Evolutionary conservation across 2,888 invertebrate genomes (phyloP), one percentile per base, ranked within the genome.

Genomic region (Siphonodentalium dalli): DNA sequence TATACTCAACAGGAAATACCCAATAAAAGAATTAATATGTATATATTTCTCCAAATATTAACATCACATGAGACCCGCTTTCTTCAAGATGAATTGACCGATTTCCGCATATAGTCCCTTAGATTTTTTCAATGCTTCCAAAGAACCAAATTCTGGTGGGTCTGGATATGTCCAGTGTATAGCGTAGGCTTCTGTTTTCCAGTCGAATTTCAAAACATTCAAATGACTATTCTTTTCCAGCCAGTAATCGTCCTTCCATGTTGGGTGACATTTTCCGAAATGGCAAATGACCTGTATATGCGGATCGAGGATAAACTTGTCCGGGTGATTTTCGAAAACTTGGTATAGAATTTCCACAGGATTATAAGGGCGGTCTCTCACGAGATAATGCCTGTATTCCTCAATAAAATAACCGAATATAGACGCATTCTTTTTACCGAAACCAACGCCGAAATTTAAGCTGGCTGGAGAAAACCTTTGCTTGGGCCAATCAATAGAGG

Each of bases 231-330:
- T 51, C 6, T 42, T 46, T n/a, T n/a, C n/a, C n/a, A n/a, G n/a
- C 41, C 45, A 51, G 54, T 69, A 73, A 41, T 63, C 66, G 8
- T 46, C 41, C 7, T 66, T 50, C 61, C 65, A 75, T 20, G 65
- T 63, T 5, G 74, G 74, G 43, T 74, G 74, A 42, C 74, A 73
- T 20, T 52, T 52, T n/a, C 51, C 51, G 7, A 65, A 23, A 44
- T 66, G 70, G 54, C 74, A 75, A 15, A 73, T 69, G n/a, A 74
- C 72, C 56, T 74, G 73, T 15, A 75, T 55, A 41, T 65, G 68
- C 6, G 65, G 53, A 50, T 72, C 69, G 18, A 72, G 60, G 24
- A 58, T 54, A 39, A 75, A 55, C 24, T 67, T 54, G 15, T 67
- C 59, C 2, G 75, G 72, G 38, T 72, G 65, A 13, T 67, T 56